A percentile compares a stretch with the other conserved stretches of the same genome.
Evolutionary conservation across 2,113 vertebrate genomes (phyloP).

Genomic region (Myotis brandtii): DNA sequence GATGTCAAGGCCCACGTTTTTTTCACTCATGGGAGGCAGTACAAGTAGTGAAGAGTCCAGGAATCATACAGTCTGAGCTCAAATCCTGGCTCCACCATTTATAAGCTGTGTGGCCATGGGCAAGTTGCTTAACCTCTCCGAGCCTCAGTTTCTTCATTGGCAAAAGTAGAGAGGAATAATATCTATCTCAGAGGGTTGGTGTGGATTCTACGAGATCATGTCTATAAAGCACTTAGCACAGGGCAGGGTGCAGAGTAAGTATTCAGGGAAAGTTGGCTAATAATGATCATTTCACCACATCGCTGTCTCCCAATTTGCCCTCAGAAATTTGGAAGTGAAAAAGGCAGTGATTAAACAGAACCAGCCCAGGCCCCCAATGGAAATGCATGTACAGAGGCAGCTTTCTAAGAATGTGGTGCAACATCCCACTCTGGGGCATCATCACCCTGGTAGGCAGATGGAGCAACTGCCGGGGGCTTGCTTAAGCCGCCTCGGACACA

Average conservation of each 20-base stretch:
- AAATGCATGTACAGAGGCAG: slow-evolving; percentile 20
- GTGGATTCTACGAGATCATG: neutral
- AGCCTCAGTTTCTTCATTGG: neutral
- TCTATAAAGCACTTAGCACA: rapidly evolving
- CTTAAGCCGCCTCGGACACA: slow-evolving; percentile 15
- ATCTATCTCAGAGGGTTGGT: neutral
- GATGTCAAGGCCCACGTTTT: neutral
- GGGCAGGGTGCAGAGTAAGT: neutral
- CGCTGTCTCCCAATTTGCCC: neutral
- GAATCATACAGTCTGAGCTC: neutral
- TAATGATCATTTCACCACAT: neutral
- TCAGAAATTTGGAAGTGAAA: slow-evolving; percentile 61
- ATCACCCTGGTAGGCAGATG: neutral
- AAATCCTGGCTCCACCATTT: neutral
- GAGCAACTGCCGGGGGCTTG: slow-evolving; percentile 62
- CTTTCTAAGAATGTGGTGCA: slow-evolving; percentile 78
- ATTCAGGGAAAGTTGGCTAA: neutral
- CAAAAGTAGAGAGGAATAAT: neutral
- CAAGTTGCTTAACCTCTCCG: neutral
- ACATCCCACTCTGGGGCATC: slow-evolving; percentile 52
- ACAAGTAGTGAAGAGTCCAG: no score
- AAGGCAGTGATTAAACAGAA: neutral
- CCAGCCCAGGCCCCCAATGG: neutral
- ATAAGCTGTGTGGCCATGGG: neutral
- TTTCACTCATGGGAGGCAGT: neutral